phyloP scores from a whole-genome alignment of 2,797 vertebrate species.

The Onychomys arenicola region DNA sequence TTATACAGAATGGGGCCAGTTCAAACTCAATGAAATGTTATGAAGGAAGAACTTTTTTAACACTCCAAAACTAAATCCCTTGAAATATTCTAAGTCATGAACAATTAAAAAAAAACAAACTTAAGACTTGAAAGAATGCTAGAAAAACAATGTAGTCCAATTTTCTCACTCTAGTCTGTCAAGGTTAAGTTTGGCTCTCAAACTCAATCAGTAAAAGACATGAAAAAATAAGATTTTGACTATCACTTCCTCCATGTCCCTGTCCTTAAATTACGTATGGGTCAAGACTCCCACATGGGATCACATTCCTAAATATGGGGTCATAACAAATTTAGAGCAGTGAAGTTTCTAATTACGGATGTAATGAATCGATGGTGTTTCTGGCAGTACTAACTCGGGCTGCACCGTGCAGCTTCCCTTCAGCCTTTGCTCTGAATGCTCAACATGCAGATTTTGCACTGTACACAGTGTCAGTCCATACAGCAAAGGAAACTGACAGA shows the following conservation, averaged over 20 bases:
- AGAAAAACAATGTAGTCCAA: background rate
- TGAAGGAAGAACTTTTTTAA: constrained; percentile 22
- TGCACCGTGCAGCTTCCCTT: background rate
- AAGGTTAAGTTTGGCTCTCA: background rate
- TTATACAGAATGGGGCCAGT: background rate
- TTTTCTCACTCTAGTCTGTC: background rate
- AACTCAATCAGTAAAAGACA: background rate
- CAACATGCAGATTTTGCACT: background rate
- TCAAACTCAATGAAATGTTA: constrained; percentile 30
- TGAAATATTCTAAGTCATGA: background rate
- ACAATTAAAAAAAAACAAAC: background rate
- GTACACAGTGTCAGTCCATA: background rate
- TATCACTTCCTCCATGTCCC: background rate
- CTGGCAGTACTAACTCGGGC: too few relatives aligned
- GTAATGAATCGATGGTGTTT: background rate
- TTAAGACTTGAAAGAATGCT: background rate
- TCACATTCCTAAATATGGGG: background rate
- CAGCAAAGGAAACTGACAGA: background rate
- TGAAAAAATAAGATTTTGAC: background rate
- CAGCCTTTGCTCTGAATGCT: background rate
- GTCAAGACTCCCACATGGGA: background rate
- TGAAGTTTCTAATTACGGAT: background rate
- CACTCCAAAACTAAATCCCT: constrained; percentile 46
- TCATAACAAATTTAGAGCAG: background rate
- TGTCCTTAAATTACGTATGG: background rate